phyloP scores from a whole-genome alignment of 2,888 invertebrate species.

The Alitta virens region DNA sequence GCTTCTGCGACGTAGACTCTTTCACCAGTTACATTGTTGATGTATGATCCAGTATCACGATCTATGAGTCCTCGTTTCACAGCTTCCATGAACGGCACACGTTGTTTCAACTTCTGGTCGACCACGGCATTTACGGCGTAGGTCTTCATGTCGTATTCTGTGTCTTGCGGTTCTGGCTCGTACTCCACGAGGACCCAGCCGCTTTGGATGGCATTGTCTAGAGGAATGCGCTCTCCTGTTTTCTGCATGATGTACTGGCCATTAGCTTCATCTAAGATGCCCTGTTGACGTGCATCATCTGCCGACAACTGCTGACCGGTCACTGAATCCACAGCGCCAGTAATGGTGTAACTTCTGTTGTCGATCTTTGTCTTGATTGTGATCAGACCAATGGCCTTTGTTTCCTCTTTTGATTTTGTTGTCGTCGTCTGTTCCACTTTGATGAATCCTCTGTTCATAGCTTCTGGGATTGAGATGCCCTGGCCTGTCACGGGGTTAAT shows the following conservation, averaged over 20 bases:
- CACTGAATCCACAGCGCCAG: conserved; percentile 26
- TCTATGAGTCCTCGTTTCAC: conserved; percentile 33
- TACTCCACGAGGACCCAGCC: conserved; percentile 30
- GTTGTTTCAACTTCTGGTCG: conserved; percentile 26
- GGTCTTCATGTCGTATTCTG: conserved; percentile 24
- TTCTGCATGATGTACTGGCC: conserved; percentile 14
- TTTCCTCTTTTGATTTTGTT: conserved; percentile 11
- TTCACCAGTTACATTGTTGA: conserved; percentile 30
- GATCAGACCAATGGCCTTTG: conserved; percentile 19
- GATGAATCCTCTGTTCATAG: conserved; percentile 24
- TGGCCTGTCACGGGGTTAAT: conserved; percentile 22
- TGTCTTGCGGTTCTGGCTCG: conserved; percentile 17
- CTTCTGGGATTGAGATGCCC: conserved; percentile 25
- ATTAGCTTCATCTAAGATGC: conserved; percentile 24
- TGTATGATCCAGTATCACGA: conserved; percentile 28
- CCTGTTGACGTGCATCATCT: conserved; percentile 24
- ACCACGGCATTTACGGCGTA: conserved; percentile 33
- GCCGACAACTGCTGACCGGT: conserved; percentile 23
- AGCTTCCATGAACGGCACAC: conserved; percentile 30
- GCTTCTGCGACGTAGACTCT: conserved; percentile 30
- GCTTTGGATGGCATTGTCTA: conserved; percentile 26
- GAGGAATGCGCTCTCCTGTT: conserved; percentile 16
- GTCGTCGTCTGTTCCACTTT: conserved; percentile 11
- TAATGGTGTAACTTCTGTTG: conserved; percentile 15
- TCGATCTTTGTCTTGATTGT: conserved; percentile 13